Evolutionary conservation across 2,113 vertebrate species (phyloP).

Genomic region (Stigmatopora argus): DNA sequence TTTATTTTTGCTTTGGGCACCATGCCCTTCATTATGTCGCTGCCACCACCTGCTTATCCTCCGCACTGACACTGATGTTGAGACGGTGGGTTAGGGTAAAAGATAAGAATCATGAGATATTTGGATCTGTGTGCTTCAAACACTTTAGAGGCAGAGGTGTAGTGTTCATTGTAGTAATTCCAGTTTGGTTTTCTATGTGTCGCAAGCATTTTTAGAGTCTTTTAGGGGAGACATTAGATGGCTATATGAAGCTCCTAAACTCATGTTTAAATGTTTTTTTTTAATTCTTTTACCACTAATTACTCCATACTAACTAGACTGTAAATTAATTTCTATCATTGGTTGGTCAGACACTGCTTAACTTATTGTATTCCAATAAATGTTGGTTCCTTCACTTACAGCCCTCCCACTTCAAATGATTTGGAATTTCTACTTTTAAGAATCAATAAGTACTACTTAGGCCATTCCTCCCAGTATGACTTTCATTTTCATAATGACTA

Average conservation of each 20-base stretch:
- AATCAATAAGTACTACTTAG: too few relatives aligned
- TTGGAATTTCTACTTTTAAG: too few relatives aligned
- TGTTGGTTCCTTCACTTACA: too few relatives aligned
- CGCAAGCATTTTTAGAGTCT: neutral
- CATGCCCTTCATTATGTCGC: neutral
- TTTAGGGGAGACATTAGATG: neutral
- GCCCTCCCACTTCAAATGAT: too few relatives aligned
- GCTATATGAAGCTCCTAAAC: too few relatives aligned
- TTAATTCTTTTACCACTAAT: too few relatives aligned
- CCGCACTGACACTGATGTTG: neutral
- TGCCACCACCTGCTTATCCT: neutral
- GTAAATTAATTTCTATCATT: too few relatives aligned
- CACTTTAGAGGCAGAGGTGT: neutral
- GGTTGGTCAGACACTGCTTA: too few relatives aligned
- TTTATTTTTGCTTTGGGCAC: neutral
- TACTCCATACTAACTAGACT: too few relatives aligned
- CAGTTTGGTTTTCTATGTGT: conserved; percentile 5
- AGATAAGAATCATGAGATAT: conserved; percentile 16
- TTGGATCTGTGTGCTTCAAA: neutral
- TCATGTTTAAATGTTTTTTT: too few relatives aligned
- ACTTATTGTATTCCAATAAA: too few relatives aligned
- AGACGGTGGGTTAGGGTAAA: neutral
- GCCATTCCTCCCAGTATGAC: too few relatives aligned
- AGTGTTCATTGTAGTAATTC: neutral
- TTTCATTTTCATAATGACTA: neutral